Evolutionary conservation across 53 echinoderm and acorn worm species (phyloP), one percentile per base, ranked within the genome.

Genomic region (Crossaster papposus): DNA sequence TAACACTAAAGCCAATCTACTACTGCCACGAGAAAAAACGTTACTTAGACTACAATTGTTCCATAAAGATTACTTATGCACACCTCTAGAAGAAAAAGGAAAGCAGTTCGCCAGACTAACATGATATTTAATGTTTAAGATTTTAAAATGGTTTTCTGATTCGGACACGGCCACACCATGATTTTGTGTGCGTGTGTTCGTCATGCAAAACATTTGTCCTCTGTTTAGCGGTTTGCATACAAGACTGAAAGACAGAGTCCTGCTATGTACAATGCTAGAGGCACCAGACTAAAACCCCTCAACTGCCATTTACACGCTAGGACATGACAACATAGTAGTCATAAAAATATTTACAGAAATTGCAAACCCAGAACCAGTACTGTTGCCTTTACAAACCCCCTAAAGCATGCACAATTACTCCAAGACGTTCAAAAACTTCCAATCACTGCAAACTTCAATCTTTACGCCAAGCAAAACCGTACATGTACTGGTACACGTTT

Each of bases 211-310:
- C 17, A 13, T 29, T 14, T 22, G 17, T 30, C 85, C 36, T 71
- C 50, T 83, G 37, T 52, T 62, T 70, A 34, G 28, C 26, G 15
- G 64, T 87, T 86, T 87, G 87, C 87, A 87, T 87, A 77, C 87
- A 77, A 33, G 75, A 87, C 87, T 87, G 87, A 87, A 87, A 87
- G 87, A 87, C 87, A 36, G 64, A 63, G 54, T 58, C n/a, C 76
- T 77, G 87, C 62, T 87, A 87, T 87, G 62, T 87, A 76, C 76
- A 77, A 72, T 76, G 58, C 76, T 77, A 62, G 24, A 30, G 70
- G 36, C 38, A 83, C 50, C 70, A 72, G 71, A 68, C 68, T 68
- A 68, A n/a, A 26, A 10, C 68, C 23, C 68, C 68, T 68, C 10
- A 28, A 28, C 11, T 11, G 28, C 68, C 24, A 68, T 23, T 28